Evolutionary conservation across 2,888 invertebrate species (phyloP).

Genomic region (Adelognathus sp.): DNA sequence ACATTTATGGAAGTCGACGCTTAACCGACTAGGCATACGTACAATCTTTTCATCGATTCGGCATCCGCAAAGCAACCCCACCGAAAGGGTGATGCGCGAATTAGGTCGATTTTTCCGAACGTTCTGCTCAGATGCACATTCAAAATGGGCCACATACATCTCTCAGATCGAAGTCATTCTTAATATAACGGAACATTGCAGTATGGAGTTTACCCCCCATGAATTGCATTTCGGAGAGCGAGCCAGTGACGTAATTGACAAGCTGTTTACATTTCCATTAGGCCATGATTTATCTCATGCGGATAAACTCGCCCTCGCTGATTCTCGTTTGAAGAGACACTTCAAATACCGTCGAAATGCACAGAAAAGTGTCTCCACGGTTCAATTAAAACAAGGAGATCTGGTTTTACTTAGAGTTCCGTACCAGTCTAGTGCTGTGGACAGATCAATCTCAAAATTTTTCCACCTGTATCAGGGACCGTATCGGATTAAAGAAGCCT

Average conservation of each 20-base stretch:
- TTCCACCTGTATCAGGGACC: not conserved
- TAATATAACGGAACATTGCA: not conserved
- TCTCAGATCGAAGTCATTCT: not conserved
- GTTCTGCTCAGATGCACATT: not conserved
- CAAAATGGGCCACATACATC: not conserved
- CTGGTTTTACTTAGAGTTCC: slow-evolving; percentile 21
- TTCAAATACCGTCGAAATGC: not conserved
- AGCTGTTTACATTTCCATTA: not conserved
- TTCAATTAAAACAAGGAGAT: not conserved
- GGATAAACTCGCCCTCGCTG: not conserved
- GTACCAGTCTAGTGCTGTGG: not conserved
- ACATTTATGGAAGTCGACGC: not conserved
- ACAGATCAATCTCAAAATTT: not conserved
- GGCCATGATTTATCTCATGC: not conserved
- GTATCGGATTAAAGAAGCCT: not conserved
- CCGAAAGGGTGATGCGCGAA: not conserved
- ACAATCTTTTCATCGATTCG: not conserved
- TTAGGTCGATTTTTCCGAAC: not conserved
- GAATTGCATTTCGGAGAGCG: not conserved
- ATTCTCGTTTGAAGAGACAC: not conserved
- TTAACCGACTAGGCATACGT: not conserved
- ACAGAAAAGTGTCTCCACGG: not conserved
- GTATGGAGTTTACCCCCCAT: not conserved
- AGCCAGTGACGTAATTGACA: not conserved
- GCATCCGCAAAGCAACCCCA: not conserved